Base-by-base conservation (phyloP, 2,888 invertebrate genomes). In the Thera obeliscata region DNA sequence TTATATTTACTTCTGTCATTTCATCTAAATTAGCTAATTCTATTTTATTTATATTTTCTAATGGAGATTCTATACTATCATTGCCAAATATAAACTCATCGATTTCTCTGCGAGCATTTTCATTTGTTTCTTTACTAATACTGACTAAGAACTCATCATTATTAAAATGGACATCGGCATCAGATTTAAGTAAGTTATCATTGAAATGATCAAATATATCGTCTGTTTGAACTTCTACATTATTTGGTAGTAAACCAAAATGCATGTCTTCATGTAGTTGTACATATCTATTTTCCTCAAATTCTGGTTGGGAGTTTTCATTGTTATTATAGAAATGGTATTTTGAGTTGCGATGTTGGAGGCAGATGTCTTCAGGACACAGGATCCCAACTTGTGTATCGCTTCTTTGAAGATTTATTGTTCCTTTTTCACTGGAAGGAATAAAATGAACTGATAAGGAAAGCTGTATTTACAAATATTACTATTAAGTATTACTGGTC, bases 361-460 rank as follows among this genome's bases (percentile, higher is more conserved):
- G n/a, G 43, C 91, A 92, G 0, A 69, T 64, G n/a, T 88, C 86
- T 46, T 91, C 87, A 0, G 83, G 67, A 57, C 91, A 91, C 3
- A 91, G 56, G 1, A 84, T 81, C 1, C 83, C 71, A 0, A 81
- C 71, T 65, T 90, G 85, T 4, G 81, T 73, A 38, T 88, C 82
- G 48, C 79, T 88, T 67, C 76, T 79, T 71, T 90, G 88, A 3
- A 91, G 72, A 50, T 89, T 88, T 5, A 89, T 71, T n/a, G 87
- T 85, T 0, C 87, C 87, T 69, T 85, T 88, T 77, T 92, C 91
- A 68, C 93, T 93, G 83, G 36, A 68, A 64, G 1, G 11, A 46
- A 58, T 36, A 64, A 22, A 48, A 33, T 22, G 9, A 52, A 3
- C 5, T 49, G 48, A 3, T 48, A 48, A 48, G 43, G 5, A 38